Evolutionary conservation across 2,888 invertebrate species (phyloP), one percentile per base, ranked within the genome.

Genomic region (Drosophila melanosoma): DNA sequence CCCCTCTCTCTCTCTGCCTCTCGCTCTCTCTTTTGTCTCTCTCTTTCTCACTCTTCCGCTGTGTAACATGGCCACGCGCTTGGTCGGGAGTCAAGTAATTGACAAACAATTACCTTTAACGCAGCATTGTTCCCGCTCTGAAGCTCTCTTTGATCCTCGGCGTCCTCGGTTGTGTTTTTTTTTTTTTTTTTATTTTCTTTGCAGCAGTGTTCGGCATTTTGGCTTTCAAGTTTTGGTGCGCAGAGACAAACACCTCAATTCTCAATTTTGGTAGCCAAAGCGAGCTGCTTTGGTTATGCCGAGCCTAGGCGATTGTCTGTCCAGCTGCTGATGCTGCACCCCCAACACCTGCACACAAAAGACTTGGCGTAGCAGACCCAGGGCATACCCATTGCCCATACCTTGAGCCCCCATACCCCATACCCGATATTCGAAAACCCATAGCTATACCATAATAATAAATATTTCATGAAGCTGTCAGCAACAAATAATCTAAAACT

Each of bases 81-180:
- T 74, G 78, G 75, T 54, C 88, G 91, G 91, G 91, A 91, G 91
- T 91, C 87, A 91, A 91, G 91, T 91, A 91, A 91, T 91, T 91
- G 91, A 91, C 91, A 91, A 91, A 91, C 91, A 91, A 91, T 91
- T 91, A 91, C 91, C 91, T 91, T 85, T 90, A 90, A 90, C 89
- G 88, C 90, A 90, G 87, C 89, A 89, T 90, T 89, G 91, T 90
- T 87, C 70, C 72, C 69, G 68, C 74, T 76, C 58, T 70, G 74
- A 49, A 29, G 69, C 54, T 45, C 40, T 36, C 76, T 85, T 85
- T 85, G 89, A 89, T 89, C 89, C 77, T 78, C 56, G 64, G 65
- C 66, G 60, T 61, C 26, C 59, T 45, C n/a, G 35, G 62, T 54
- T 45, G 49, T 52, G 26, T 61, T 65, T 45, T 20, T 45, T 3